These are phyloP conservation scores for Agelas oroides DNA, from an alignment of 37 sponge, comb jelly and placozoan species.

Conservation along the genomic window DNA sequence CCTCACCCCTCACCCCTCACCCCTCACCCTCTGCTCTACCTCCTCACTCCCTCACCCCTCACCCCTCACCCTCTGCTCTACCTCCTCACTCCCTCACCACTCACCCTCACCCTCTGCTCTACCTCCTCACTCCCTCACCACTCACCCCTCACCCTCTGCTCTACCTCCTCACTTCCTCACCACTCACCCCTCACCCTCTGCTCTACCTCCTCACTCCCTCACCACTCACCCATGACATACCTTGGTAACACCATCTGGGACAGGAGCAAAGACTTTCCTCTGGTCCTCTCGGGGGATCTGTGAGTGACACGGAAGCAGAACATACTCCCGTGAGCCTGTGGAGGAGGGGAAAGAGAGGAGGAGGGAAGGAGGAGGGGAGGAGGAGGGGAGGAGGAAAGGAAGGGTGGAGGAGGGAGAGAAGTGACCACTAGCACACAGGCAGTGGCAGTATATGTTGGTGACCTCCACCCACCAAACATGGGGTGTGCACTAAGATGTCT, in stretches of 20 bases:
- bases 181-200: not conserved
- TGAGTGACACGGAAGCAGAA: slow-evolving; percentile 77
- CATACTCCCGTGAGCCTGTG: slow-evolving; percentile 61
- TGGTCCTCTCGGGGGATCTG: slow-evolving; percentile 82
- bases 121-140: too few species aligned
- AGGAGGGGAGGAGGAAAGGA: not conserved
- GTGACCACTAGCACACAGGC: too few species aligned
- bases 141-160: not conserved
- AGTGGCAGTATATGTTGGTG: too few species aligned
- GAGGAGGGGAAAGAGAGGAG: not conserved
- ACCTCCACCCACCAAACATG: slow-evolving; percentile 50
- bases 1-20: too few species aligned
- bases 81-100: not conserved
- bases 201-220: not conserved
- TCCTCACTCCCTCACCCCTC: not conserved
- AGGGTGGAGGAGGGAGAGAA: not conserved
- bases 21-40: not conserved
- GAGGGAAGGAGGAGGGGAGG: not conserved
- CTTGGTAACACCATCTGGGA: slow-evolving; percentile 75
- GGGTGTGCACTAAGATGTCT: slow-evolving; percentile 58
- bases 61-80: not conserved
- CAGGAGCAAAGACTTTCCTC: slow-evolving; percentile 64
- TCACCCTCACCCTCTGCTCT: too few species aligned
- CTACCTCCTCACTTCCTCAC: not conserved
- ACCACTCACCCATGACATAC: not conserved